These are phyloP conservation scores for Otolemur crassicaudatus DNA, from an alignment of 2,797 vertebrate species.

Conservation along the genomic window DNA sequence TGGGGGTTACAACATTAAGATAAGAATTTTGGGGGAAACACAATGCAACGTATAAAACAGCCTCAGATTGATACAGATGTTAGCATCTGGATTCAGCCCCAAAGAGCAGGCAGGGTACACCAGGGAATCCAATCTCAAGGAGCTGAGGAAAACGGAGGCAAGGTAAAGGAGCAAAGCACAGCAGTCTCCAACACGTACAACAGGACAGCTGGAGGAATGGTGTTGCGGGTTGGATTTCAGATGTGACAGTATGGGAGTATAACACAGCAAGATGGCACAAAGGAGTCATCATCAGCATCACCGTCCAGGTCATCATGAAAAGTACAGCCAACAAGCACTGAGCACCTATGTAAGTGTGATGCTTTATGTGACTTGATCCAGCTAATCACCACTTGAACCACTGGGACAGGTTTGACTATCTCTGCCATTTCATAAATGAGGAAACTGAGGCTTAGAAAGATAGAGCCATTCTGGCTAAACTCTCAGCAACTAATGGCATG, in stretches of 20 bases:
- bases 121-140: background rate
- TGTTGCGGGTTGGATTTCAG: background rate
- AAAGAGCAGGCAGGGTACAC: background rate
- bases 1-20: background rate
- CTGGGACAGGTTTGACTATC: background rate
- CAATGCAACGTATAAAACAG: background rate
- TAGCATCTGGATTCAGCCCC: background rate
- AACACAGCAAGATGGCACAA: background rate
- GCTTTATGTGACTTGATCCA: background rate
- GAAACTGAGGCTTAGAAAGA: background rate
- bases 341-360: background rate
- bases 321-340: background rate
- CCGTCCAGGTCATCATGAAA: background rate
- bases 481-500: background rate
- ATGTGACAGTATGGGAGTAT: background rate
- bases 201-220: background rate
- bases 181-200: fast-evolving
- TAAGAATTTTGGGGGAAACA: background rate
- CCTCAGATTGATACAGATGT: background rate
- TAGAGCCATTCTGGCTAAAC: background rate
- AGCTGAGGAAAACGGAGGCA: background rate
- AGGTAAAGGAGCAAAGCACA: background rate
- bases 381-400: background rate
- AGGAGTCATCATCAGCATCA: background rate
- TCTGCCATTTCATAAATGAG: background rate